Conservation (phyloP, 2,113 vertebrate genomes). For the Sinocyclocheilus grahami region DNA sequence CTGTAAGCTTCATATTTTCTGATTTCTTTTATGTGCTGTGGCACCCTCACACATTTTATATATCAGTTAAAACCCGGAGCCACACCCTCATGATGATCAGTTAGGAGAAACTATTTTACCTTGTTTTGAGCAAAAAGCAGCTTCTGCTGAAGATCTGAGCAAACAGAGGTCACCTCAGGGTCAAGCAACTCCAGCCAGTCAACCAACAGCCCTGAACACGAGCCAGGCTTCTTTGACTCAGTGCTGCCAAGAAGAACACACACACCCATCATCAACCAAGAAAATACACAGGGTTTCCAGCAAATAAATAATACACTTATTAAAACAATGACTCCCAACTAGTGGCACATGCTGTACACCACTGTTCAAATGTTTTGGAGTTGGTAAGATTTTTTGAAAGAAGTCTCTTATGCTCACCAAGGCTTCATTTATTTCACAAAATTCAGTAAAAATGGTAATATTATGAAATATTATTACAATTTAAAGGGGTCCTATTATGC, state of each 20-base stretch:
- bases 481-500: too few species aligned
- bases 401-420: neutral
- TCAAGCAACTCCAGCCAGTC: slow-evolving; percentile 95
- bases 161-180: slow-evolving; percentile 89
- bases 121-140: slow-evolving; percentile 90
- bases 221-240: slow-evolving; percentile 80
- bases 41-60: neutral
- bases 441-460: too few species aligned
- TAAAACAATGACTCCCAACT: neutral
- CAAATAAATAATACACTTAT: slow-evolving; percentile 1
- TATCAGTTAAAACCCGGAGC: neutral
- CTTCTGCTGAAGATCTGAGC: slow-evolving; percentile 91
- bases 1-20: neutral
- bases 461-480: too few species aligned
- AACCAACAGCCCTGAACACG: slow-evolving; percentile 88
- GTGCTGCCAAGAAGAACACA: slow-evolving; percentile 63
- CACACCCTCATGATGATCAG: neutral
- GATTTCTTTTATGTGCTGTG: neutral
- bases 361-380: neutral
- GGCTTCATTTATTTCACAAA: too few species aligned
- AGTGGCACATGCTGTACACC: neutral
- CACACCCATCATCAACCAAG: neutral
- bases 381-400: neutral
- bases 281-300: neutral
- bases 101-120: slow-evolving; percentile 68